Base-by-base conservation (phyloP, 2,888 invertebrate genomes). In the Hirtodrosophila trivittata region DNA sequence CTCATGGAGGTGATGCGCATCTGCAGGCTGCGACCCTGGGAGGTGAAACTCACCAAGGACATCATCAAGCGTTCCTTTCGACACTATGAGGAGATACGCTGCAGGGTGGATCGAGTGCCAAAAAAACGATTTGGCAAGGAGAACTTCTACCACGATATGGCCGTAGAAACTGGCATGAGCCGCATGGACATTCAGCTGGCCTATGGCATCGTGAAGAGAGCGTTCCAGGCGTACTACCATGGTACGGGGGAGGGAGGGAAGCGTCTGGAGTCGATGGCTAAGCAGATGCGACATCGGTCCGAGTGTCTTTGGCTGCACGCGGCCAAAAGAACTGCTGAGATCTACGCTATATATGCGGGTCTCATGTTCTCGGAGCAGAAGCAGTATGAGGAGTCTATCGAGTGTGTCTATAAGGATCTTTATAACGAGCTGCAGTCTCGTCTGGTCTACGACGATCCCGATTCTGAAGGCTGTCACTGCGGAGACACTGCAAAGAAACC, bases 211-310 rank as follows among this genome's bases (percentile, higher is more conserved):
- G 76, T 86, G 0, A 89, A 89, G 47, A 74, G 87, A 1, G 89
- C 89, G 2, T 86, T 89, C n/a, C 83, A 75, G 7, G 90, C 90
- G 0, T 89, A 88, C 18, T 90, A 87, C 30, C 81, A 86, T 4
- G 88, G 82, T 9, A 81, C 85, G 1, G 75, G 71, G 0, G 62
- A 77, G 21, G 72, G 68, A 1, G 84, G 87, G 0, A 52, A 55
- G 6, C 71, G 77, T 0, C 55, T 70, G 7, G 47, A 64, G 0
- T 16, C 64, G 1, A 2, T 81, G 16, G 63, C 65, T 8, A 38
- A 55, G 0, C 58, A 71, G 5, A 26, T 77, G 49, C 16, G 43
- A 0, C 87, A 89, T 37, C 55, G 68, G 0, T 51, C 75, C 25
- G 84, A 90, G 14, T 80, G 77, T 10, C 50, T 86, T 1, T 90